These are phyloP conservation scores for Sinosuthora webbiana DNA, from an alignment of 2,113 vertebrate genomes.

Conservation along the genomic window DNA sequence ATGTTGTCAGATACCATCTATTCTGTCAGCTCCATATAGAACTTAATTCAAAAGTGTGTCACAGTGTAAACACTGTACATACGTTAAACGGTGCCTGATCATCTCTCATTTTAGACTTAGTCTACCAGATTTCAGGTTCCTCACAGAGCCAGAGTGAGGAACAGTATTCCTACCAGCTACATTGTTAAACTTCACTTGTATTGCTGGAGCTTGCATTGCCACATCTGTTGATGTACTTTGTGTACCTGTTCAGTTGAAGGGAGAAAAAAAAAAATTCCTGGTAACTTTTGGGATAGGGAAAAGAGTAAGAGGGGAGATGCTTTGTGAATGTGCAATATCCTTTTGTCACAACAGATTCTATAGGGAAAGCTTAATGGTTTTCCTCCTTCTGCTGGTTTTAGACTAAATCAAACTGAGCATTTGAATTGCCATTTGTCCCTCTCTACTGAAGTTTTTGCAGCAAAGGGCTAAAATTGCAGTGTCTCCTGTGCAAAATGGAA, in stretches of 20 bases:
- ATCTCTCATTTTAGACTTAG: background rate
- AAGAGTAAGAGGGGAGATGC: background rate
- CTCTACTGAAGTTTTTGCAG: background rate
- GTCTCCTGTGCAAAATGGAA: background rate
- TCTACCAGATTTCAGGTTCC: background rate
- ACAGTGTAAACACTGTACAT: background rate
- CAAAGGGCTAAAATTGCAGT: background rate
- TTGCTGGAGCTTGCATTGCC: background rate
- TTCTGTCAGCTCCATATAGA: background rate
- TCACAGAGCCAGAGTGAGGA: fast-evolving
- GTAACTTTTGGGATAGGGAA: background rate
- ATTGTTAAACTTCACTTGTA: background rate
- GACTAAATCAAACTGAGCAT: background rate
- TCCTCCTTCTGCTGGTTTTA: background rate
- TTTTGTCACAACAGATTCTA: background rate
- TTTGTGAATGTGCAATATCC: background rate
- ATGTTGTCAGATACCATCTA: background rate
- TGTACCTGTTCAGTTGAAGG: background rate
- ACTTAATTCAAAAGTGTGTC: background rate
- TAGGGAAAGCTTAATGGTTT: background rate
- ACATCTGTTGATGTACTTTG: background rate
- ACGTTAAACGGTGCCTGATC: background rate
- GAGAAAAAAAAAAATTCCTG: background rate
- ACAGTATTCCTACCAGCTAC: fast-evolving
- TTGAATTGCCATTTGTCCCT: background rate